Evolutionary conservation across 2,888 invertebrate species (phyloP).

Genomic region (Campoplex capitator): DNA sequence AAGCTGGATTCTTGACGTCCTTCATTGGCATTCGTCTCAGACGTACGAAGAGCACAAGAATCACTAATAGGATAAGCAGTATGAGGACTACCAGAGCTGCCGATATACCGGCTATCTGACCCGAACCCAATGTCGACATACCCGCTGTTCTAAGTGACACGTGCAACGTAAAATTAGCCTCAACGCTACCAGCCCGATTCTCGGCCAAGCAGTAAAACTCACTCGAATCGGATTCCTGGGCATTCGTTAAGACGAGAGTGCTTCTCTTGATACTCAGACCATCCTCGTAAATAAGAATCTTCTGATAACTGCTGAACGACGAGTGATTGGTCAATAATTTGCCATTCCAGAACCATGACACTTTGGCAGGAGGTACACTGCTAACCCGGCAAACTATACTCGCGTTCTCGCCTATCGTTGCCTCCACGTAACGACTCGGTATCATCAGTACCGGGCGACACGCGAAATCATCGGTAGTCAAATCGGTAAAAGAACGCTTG

Average conservation of each 20-base stretch:
- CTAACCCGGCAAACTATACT: slow-evolving; percentile 93
- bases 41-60: slow-evolving; percentile 91
- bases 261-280: slow-evolving; percentile 92
- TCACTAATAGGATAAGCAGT: slow-evolving; percentile 90
- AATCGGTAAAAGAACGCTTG: slow-evolving; percentile 90
- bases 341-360: slow-evolving; percentile 96
- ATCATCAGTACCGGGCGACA: slow-evolving; percentile 93
- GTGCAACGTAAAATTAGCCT: slow-evolving; percentile 95
- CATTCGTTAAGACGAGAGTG: slow-evolving; percentile 91
- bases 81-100: slow-evolving; percentile 93
- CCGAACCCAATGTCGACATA: slow-evolving; percentile 92
- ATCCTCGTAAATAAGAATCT: slow-evolving; percentile 91
- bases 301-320: slow-evolving; percentile 91
- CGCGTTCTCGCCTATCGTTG: slow-evolving; percentile 93
- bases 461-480: slow-evolving; percentile 93
- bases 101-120: slow-evolving; percentile 94
- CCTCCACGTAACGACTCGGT: slow-evolving; percentile 91
- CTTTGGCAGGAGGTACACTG: slow-evolving; percentile 91
- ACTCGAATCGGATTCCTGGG: slow-evolving; percentile 92
- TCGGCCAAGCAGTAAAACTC: slow-evolving; percentile 96
- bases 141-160: slow-evolving; percentile 92
- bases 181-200: slow-evolving; percentile 94
- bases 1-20: slow-evolving; percentile 91
- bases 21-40: slow-evolving; percentile 90
- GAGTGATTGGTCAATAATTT: slow-evolving; percentile 91